Evolutionary conservation across 2,888 invertebrate genomes (phyloP).

Genomic region (Synanthedon formicaeformis): DNA sequence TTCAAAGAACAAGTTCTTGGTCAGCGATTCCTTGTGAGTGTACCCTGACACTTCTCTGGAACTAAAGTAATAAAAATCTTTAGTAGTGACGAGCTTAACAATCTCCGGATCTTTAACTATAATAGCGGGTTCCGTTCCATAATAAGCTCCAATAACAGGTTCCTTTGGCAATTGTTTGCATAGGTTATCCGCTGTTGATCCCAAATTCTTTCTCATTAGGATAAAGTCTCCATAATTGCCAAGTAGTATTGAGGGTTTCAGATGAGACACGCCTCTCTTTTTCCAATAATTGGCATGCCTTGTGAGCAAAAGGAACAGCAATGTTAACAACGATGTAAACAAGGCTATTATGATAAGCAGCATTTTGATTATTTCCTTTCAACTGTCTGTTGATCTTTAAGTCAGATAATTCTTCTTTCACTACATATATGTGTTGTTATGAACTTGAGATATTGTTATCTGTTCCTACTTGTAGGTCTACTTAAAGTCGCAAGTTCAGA

Average conservation of each 20-base stretch:
- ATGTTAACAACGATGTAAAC: background rate
- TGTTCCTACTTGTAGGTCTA: too few relatives aligned
- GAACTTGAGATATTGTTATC: too few relatives aligned
- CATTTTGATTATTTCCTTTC: background rate
- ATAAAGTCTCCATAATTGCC: conserved; percentile 28
- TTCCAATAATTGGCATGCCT: conserved; percentile 24
- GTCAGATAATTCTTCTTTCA: too few relatives aligned
- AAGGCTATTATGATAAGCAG: background rate
- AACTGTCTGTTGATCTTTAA: too few relatives aligned
- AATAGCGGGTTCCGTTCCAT: conserved; percentile 7
- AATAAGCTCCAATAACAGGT: conserved; percentile 7
- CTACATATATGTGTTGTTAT: too few relatives aligned
- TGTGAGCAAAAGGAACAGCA: background rate
- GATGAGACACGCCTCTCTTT: conserved; percentile 20
- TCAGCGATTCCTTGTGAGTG: conserved; percentile 23
- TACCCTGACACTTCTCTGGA: conserved; percentile 32
- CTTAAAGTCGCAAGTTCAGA: too few relatives aligned
- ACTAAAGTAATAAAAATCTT: conserved; percentile 44
- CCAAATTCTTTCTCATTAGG: conserved; percentile 13
- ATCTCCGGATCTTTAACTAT: conserved; percentile 17
- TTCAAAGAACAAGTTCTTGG: conserved; percentile 28
- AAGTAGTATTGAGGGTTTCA: conserved; percentile 24
- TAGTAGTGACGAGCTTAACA: conserved; percentile 32
- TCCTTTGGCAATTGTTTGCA: conserved; percentile 15
- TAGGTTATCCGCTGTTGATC: conserved; percentile 12